Evolutionary conservation across 2,113 vertebrate species (phyloP).

Genomic region (Tonatia bakeri): DNA sequence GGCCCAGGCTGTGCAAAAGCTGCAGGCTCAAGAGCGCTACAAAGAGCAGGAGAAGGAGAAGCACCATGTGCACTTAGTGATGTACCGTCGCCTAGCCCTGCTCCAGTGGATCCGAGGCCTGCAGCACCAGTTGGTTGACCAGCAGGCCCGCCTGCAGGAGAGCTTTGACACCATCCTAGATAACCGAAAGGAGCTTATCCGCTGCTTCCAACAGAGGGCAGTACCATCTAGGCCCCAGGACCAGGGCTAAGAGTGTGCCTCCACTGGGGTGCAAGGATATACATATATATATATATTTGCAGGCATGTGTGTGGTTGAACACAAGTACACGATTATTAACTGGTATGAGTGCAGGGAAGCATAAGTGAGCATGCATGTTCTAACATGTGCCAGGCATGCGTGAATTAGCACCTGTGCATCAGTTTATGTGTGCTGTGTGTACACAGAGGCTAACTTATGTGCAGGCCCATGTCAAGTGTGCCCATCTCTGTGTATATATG

Average conservation of each 20-base stretch:
- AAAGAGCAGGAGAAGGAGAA: constrained; percentile 97
- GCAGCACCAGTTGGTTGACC: constrained; percentile 89
- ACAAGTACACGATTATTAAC: constrained; percentile 21
- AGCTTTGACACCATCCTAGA: constrained; percentile 96
- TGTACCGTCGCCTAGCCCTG: constrained; percentile 95
- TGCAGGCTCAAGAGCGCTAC: constrained; percentile 91
- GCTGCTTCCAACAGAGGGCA: constrained; percentile 83
- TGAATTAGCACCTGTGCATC: background rate
- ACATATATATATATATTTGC: background rate
- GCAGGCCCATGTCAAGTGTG: background rate
- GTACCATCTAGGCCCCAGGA: constrained; percentile 25
- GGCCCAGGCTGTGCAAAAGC: constrained; percentile 89
- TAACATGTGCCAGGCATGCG: background rate
- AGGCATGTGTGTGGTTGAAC: background rate
- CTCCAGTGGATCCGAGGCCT: constrained; percentile 95
- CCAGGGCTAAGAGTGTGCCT: constrained; percentile 59
- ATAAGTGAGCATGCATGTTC: background rate
- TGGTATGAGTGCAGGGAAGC: background rate
- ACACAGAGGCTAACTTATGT: background rate
- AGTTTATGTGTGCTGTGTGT: background rate
- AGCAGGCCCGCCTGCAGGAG: constrained; percentile 95
- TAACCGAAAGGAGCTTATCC: constrained; percentile 94
- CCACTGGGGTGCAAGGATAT: background rate
- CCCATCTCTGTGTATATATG: background rate
- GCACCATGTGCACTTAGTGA: constrained; percentile 94